Base-by-base conservation (phyloP, 2,888 invertebrate genomes). In the Eristalis arbustorum region DNA sequence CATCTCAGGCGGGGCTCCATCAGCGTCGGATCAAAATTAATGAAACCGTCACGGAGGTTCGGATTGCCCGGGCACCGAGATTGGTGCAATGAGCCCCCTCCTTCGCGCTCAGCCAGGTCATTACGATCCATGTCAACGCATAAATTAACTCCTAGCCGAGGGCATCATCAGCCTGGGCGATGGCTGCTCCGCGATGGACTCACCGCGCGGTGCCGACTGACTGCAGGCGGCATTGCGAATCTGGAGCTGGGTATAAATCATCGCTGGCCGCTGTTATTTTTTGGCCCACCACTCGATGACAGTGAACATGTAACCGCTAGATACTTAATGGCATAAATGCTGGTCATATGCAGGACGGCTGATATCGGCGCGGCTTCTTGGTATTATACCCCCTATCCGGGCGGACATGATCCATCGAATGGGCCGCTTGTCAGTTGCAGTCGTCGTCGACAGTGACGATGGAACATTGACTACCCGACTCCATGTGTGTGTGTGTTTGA, bases 251-350 rank as follows among this genome's bases (percentile, higher is more conserved):
- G 71, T 28, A 81, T 85, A 85, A 85, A 85, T 85, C 85, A 85
- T 81, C 77, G 42, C 40, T 4, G 25, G 42, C 40, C 10, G 14
- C 68, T 40, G 18, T 66, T 73, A 72, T 68, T 49, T 74, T 77
- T 63, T n/a, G 42, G 62, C 37, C 31, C 66, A 56, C 75, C 56
- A n/a, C 25, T 69, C 81, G 71, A 81, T 85, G 85, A 85, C 85
- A 85, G 85, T 81, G 74, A 85, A 85, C 85, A 85, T 77, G 85
- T 85, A 81, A 74, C 81, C 56, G 76, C 73, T 82, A 78, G 81
- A 85, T 85, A 73, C 78, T 85, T 85, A 85, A 85, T 85, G 85
- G 85, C 85, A 85, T 78, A 85, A 85, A 85, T 85, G 85, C 85
- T 77, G 85, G 85, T 81, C 77, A 77, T 71, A 81, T 75, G 63